Base-by-base conservation (phyloP, 1,140 invertebrate species). In the Aphis craccivora region DNA sequence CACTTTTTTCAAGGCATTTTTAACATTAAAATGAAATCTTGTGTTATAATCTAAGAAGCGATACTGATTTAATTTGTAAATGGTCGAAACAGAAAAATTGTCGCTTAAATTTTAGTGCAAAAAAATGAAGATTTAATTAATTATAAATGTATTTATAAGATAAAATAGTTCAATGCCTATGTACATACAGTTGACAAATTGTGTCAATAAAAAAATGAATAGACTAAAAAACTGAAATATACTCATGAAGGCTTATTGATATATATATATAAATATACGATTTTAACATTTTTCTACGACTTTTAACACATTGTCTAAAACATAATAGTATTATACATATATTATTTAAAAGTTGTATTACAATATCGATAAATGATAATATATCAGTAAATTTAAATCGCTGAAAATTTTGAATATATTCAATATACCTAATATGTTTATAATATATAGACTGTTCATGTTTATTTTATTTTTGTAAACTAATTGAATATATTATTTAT, bases 1-100 rank as follows among this genome's bases (percentile, higher is more conserved):
- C n/a, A n/a, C 8, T 45, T 81, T 14, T 40, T 43, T 76, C 90
- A 91, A 91, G 67, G 67, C 2, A 91, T 67, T 91, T 91, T 35
- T 91, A 1, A 53, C 48, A 48, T 48, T n/a, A 87, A 22, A 87
- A n/a, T 53, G 48, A 89, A 89, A 89, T 89, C 87, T 37, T 35
- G n/a, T 37, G 22, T 37, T n/a, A 53, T 37, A 6, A 89, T 89
- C 87, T 35, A 89, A 23, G 7, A 89, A 37, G 14, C n/a, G n/a
- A 20, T 76, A 76, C 4, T 7, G 4, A n/a, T 76, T 76, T 37
- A 9, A 51, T 53, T n/a, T 87, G 48, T 87, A 48, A 87, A 89
- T 53, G 7, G 14, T n/a, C n/a, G n/a, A 76, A 11, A 37, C 5
- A 87, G 86, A 48, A 87, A 87, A 89, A 51, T 23, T 25, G 87